phyloP scores from a whole-genome alignment of 2,113 vertebrate species.

The Neotoma lepida region DNA sequence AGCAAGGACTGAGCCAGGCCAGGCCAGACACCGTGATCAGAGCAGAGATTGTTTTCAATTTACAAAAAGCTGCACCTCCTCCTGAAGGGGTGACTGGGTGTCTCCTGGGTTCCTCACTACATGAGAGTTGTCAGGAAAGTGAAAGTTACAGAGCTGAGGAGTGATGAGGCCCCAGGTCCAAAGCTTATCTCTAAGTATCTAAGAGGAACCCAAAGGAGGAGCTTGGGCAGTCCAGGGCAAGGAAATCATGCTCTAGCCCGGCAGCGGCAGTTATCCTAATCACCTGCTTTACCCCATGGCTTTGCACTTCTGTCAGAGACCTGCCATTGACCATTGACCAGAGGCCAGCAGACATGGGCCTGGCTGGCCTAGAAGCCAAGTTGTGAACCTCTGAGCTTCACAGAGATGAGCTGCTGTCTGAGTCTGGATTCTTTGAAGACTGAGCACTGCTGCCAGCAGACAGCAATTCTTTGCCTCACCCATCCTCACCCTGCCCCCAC shows the following conservation, averaged over 20 bases:
- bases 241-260: neutral
- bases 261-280: neutral
- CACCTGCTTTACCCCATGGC: neutral
- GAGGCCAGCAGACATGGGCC: neutral
- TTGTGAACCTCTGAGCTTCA: neutral
- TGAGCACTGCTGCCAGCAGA: neutral
- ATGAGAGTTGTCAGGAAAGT: neutral
- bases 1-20: neutral
- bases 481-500: rapidly evolving
- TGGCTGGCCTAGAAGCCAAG: neutral
- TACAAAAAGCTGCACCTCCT: neutral
- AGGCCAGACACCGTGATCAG: rapidly evolving
- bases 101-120: neutral
- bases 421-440: neutral
- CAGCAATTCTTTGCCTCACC: neutral
- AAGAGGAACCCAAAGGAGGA: neutral
- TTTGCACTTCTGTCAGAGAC: rapidly evolving
- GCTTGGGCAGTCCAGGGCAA: no score
- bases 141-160: neutral
- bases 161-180: neutral
- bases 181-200: neutral
- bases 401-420: neutral
- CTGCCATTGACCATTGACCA: neutral
- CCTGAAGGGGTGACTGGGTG: neutral
- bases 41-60: neutral